Percentiles rank a stretch among this genome's conserved stretches.
Evolutionary conservation across 2,113 vertebrate genomes (phyloP).

Genomic region (Xenopus laevis): DNA sequence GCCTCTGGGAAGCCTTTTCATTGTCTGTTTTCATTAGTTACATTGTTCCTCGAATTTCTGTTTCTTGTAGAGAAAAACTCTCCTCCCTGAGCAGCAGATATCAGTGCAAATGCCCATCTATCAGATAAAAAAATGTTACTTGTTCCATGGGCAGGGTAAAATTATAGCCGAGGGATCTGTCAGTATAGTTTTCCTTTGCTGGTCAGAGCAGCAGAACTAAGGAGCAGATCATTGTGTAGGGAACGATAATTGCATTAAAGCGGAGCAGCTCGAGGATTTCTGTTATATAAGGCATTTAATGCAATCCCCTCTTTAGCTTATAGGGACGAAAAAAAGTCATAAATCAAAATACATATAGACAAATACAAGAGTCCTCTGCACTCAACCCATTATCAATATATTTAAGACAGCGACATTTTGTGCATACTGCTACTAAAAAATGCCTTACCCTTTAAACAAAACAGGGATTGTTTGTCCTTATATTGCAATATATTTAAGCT

Average conservation of each 20-base stretch:
- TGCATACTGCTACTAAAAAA: no score
- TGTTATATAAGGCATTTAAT: background rate
- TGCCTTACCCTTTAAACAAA: no score
- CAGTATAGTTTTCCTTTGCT: conserved; percentile 28
- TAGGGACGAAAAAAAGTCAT: no score
- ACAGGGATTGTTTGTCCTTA: no score
- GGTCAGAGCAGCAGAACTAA: conserved; percentile 8
- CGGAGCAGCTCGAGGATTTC: background rate
- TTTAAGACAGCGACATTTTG: no score
- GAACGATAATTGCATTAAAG: background rate
- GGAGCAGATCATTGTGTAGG: background rate
- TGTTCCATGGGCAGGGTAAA: conserved; percentile 34
- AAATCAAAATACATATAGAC: no score
- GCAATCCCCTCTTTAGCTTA: background rate
- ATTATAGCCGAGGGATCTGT: conserved; percentile 35
- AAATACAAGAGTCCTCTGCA: no score
- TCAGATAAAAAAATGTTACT: conserved; percentile 42
- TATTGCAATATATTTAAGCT: no score
- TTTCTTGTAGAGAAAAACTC: conserved; percentile 45
- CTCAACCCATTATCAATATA: no score
- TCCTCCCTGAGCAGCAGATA: conserved; percentile 42
- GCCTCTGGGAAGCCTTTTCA: conserved; percentile 53
- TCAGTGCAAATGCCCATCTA: conserved; percentile 33
- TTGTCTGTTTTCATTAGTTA: conserved; percentile 53
- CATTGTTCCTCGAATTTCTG: conserved; percentile 51